These are phyloP conservation scores for Lepus timidus DNA, from an alignment of 2,113 vertebrate species.

Conservation along the genomic window DNA sequence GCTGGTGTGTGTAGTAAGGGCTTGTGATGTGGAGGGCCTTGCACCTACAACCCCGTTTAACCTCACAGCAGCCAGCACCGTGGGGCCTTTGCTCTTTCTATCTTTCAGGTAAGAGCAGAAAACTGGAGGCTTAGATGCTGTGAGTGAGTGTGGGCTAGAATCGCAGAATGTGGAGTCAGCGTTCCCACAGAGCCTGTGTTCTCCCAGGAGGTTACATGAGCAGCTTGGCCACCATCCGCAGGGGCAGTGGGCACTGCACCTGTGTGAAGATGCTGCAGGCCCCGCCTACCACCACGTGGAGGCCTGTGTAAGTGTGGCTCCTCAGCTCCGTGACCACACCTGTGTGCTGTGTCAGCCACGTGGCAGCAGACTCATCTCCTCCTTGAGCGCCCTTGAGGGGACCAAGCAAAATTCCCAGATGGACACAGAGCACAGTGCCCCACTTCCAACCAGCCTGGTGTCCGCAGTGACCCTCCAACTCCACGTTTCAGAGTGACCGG, in stretches of 20 bases:
- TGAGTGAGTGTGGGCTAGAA: background rate
- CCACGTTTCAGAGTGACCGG: background rate
- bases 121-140: background rate
- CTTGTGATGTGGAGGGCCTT: background rate
- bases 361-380: background rate
- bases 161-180: background rate
- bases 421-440: background rate
- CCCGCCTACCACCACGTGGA: background rate
- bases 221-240: background rate
- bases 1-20: rapidly evolving
- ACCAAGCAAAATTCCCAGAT: background rate
- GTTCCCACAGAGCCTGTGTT: background rate
- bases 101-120: background rate
- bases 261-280: background rate
- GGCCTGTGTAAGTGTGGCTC: background rate
- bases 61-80: background rate
- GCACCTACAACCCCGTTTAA: rapidly evolving
- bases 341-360: background rate
- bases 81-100: background rate
- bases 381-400: background rate
- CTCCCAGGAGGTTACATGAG: background rate
- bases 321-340: background rate
- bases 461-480: rapidly evolving
- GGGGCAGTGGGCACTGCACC: background rate
- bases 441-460: background rate